Evolutionary conservation across 2,888 invertebrate species (phyloP).

Genomic region (Timema podura): DNA sequence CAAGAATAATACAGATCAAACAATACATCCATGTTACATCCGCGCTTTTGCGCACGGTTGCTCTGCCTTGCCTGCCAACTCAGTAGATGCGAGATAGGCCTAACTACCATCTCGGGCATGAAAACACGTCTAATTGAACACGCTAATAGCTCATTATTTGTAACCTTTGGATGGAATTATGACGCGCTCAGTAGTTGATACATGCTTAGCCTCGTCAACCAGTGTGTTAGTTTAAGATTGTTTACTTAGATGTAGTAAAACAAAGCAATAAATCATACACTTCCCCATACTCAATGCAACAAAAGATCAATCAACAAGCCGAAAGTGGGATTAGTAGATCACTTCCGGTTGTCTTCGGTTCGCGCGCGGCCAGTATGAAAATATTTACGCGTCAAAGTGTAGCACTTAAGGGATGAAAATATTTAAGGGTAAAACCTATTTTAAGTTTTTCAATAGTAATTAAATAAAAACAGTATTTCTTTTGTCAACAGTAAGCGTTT

Average conservation of each 20-base stretch:
- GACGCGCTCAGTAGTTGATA: too few species aligned
- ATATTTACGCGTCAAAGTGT: constrained; percentile 13
- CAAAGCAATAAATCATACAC: constrained; percentile 31
- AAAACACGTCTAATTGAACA: constrained; percentile 33
- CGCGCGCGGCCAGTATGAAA: constrained; percentile 31
- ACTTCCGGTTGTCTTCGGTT: constrained; percentile 32
- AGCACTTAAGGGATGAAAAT: too few species aligned
- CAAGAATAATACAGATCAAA: constrained; percentile 30
- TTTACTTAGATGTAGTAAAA: constrained; percentile 10
- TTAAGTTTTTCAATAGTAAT: too few species aligned
- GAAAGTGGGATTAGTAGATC: constrained; percentile 31
- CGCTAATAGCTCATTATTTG: constrained; percentile 30
- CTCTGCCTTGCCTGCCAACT: constrained; percentile 31
- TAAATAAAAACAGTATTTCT: neutral
- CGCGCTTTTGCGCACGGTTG: constrained; percentile 33
- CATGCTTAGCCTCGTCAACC: too few species aligned
- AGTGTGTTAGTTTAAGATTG: neutral
- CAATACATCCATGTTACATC: constrained; percentile 29
- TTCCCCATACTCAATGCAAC: constrained; percentile 32
- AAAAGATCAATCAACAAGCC: constrained; percentile 35
- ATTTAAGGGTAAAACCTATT: too few species aligned
- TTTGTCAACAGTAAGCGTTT: too few species aligned
- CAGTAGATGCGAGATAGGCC: constrained; percentile 34
- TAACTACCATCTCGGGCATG: constrained; percentile 33
- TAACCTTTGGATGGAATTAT: constrained; percentile 20